Evolutionary conservation across 1,140 invertebrate genomes (phyloP).

Genomic region (Matsumurasca onukii): DNA sequence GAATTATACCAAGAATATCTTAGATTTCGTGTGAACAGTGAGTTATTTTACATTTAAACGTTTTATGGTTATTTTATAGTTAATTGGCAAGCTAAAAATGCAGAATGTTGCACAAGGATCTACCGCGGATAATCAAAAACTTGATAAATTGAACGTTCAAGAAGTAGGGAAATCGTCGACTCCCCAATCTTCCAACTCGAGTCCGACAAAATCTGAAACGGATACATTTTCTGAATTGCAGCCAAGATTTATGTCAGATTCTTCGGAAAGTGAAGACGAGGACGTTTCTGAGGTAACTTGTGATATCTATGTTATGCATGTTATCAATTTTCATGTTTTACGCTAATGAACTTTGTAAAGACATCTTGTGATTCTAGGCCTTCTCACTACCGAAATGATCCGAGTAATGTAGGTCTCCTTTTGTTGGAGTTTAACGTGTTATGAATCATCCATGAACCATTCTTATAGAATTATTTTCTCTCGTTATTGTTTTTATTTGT

Average conservation of each 20-base stretch:
- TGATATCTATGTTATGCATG: background rate
- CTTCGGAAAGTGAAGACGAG: conserved; percentile 90
- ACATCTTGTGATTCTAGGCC: conserved; percentile 42
- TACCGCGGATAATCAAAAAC: conserved; percentile 71
- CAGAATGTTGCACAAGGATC: conserved; percentile 81
- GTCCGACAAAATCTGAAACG: conserved; percentile 73
- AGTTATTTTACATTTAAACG: conserved; percentile 27
- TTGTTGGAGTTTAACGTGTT: background rate
- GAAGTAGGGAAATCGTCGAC: conserved; percentile 62
- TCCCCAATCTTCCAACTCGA: conserved; percentile 61
- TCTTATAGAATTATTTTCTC: background rate
- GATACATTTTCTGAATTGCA: conserved; percentile 72
- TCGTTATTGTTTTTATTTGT: too few species aligned
- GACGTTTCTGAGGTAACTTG: conserved; percentile 83
- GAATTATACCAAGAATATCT: conserved; percentile 47
- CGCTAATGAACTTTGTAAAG: conserved; percentile 40
- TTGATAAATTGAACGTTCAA: conserved; percentile 64
- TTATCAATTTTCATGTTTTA: conserved; percentile 19
- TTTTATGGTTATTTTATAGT: conserved; percentile 33
- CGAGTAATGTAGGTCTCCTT: conserved; percentile 36
- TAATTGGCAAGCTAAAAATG: conserved; percentile 67
- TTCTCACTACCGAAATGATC: conserved; percentile 20
- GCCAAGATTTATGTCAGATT: conserved; percentile 82
- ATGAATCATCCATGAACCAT: background rate
- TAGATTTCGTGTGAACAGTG: conserved; percentile 42